Base-by-base conservation (phyloP, 2,797 vertebrate species). In the Tapera naevia region DNA sequence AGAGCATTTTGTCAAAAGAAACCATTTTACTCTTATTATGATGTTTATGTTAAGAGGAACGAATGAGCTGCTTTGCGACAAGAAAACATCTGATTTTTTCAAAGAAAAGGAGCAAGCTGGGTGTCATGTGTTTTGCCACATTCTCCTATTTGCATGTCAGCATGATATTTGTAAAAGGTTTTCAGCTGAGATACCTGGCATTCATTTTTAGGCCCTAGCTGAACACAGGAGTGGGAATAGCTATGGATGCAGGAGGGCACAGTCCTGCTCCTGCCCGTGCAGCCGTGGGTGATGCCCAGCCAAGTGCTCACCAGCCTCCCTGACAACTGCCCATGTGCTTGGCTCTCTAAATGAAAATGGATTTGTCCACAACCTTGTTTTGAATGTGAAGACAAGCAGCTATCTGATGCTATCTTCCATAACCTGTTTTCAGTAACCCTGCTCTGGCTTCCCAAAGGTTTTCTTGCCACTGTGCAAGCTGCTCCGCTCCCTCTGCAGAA, bases 191-290 rank as follows among this genome's bases (percentile, higher is more conserved):
- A 25, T 6, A 4, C 73, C 39, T 0, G 1, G 27, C 39, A 32
- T 24, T 5, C 4, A 0, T 21, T 53, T 64, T 43, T 6, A 35
- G 54, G 12, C 37, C 64, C 45, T 50, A 17, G 37, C 56, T 66
- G 84, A 45, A 70, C 0, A 1, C 70, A 19, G 3, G 30, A n/a
- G 35, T 10, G 35, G 45, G 48, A 17, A 7, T 10, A 54, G 60
- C 39, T 3, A 1, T 1, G 3, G 70, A 3, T 1, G 8, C 9
- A 5, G 35, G 35, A 48, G 74, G 67, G 19, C 69, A 35, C 0
- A 0, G 61, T 57, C 56, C 17, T 15, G 1, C 27, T n/a, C 18
- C 50, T 5, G n/a, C 51, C 17, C 2, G 0, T 0, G 3, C 27
- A 33, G 62, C 41, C 6, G 1, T 0, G 35, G 67, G 46, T 13